phyloP scores from a whole-genome alignment of 1,140 invertebrate species.

The Mya arenaria region DNA sequence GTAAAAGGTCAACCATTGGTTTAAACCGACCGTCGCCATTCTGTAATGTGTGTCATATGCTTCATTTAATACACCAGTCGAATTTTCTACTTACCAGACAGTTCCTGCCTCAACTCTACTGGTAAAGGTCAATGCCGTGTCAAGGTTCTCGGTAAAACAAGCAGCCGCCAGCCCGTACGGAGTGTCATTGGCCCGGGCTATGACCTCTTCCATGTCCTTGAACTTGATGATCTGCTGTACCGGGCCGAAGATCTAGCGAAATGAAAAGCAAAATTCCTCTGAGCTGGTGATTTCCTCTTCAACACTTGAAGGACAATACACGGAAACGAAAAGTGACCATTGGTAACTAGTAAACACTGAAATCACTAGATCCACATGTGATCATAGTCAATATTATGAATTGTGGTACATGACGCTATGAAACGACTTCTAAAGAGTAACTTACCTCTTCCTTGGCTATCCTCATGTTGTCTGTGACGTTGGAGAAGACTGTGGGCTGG shows the following conservation, averaged over 20 bases:
- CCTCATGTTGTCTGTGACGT: conserved; percentile 95
- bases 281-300: too few relatives aligned
- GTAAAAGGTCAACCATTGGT: not conserved
- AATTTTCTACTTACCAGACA: conserved; percentile 87
- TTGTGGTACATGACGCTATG: too few relatives aligned
- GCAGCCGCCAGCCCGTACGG: conserved; percentile 93
- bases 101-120: conserved; percentile 88
- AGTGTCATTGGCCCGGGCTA: conserved; percentile 92
- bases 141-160: conserved; percentile 92
- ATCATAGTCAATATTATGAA: too few relatives aligned
- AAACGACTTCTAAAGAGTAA: not conserved
- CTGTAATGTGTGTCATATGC: not conserved
- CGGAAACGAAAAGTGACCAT: too few relatives aligned
- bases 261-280: too few relatives aligned
- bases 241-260: conserved; percentile 92
- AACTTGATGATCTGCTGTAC: conserved; percentile 94
- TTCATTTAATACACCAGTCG: too few relatives aligned
- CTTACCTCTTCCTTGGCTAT: conserved; percentile 93
- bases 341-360: too few relatives aligned
- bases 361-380: too few relatives aligned
- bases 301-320: too few relatives aligned
- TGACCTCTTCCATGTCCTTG: conserved; percentile 91
- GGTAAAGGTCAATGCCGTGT: conserved; percentile 82
- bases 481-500: conserved; percentile 96
- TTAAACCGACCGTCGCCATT: not conserved